Percentiles rank a stretch among this genome's conserved stretches.
Evolutionary conservation across 2,797 vertebrate species (phyloP).

Genomic region (Onychomys torridus): DNA sequence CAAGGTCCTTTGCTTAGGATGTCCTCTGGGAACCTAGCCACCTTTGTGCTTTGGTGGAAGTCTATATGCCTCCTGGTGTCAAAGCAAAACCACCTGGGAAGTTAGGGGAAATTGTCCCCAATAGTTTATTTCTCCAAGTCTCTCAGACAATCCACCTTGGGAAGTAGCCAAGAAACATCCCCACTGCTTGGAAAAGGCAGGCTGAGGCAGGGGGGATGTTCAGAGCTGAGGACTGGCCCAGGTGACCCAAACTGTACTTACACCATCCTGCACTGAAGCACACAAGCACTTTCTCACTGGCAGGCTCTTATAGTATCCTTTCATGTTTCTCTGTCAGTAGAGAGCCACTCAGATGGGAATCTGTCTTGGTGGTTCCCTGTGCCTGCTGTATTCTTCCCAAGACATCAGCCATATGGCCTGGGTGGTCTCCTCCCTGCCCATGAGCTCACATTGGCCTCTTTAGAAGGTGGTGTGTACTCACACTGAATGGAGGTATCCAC

Average conservation of each 20-base stretch:
- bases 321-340: not conserved
- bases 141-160: not conserved
- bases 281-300: rapidly evolving
- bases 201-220: not conserved
- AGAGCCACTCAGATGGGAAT: rapidly evolving
- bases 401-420: not conserved
- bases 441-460: not conserved
- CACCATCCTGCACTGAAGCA: rapidly evolving
- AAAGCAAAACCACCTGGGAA: not conserved
- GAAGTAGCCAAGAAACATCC: no score
- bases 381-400: not conserved
- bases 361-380: not conserved
- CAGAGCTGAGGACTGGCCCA: not conserved
- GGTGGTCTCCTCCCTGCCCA: not conserved
- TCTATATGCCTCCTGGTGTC: not conserved
- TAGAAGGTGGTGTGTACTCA: no score
- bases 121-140: no score
- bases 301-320: rapidly evolving
- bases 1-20: not conserved
- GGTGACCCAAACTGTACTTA: not conserved
- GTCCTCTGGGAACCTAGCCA: not conserved
- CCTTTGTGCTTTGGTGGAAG: not conserved
- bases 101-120: rapidly evolving
- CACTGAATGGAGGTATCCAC: not conserved
- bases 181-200: not conserved